phyloP scores from a whole-genome alignment of 2,113 vertebrate genomes.

The Centropus unirufus region DNA sequence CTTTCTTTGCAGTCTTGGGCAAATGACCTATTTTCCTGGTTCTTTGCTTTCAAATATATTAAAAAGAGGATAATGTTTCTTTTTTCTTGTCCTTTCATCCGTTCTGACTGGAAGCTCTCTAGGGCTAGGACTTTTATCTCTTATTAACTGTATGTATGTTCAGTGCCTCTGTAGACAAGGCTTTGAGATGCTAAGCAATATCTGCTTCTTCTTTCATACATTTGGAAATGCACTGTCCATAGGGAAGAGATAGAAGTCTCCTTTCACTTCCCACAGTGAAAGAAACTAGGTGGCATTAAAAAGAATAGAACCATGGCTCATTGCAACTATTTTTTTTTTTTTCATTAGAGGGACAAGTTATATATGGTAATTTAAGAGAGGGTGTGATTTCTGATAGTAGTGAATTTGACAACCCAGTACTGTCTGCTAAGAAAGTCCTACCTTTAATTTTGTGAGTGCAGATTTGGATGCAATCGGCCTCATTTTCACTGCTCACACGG shows the following conservation, averaged over 20 bases:
- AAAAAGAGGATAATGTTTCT: background rate
- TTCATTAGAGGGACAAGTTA: background rate
- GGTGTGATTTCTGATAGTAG: background rate
- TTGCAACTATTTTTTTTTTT: background rate
- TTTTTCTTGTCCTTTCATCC: slow-evolving; percentile 7
- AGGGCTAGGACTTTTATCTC: background rate
- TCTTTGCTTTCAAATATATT: background rate
- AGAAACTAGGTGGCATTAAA: background rate
- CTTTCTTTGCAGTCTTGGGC: background rate
- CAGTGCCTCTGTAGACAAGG: slow-evolving; percentile 9
- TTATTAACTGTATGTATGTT: background rate
- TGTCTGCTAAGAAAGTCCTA: background rate
- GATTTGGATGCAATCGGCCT: slow-evolving; percentile 4
- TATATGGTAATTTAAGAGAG: background rate
- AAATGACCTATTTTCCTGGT: background rate
- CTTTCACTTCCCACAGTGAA: background rate
- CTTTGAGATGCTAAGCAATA: background rate
- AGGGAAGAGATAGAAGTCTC: background rate
- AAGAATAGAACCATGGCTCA: background rate
- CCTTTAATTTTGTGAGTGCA: slow-evolving; percentile 44
- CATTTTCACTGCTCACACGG: background rate
- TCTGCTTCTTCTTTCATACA: background rate
- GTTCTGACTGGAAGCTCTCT: slow-evolving; percentile 32
- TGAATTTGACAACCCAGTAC: background rate
- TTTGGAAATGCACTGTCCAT: background rate